Evolutionary conservation across 2,797 vertebrate genomes (phyloP), one percentile per base, ranked within the genome.

Genomic region (Anabacerthia variegaticeps): DNA sequence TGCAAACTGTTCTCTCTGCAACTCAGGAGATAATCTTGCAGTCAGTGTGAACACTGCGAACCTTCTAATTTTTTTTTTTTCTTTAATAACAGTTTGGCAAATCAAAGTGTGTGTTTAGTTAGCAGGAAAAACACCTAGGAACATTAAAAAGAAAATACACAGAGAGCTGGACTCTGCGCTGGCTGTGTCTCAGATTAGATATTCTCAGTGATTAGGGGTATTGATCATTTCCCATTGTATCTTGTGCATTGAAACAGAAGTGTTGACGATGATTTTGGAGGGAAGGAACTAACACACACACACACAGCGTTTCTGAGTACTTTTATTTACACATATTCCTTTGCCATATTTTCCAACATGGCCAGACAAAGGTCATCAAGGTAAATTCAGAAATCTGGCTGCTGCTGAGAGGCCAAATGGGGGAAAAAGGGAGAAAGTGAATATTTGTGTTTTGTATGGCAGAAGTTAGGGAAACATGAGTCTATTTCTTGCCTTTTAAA

Each of bases 11-110:
- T 95, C 89, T 65, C 76, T 76, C 88, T 90, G 94, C 77, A 88
- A 56, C 88, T 96, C 76, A 48, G 83, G 93, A 94, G 88, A 94
- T 95, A 90, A 94, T 96, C 96, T 94, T 92, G 59, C 92, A 93
- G 75, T 94, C 90, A 90, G 83, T 72, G 91, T 87, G 93, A 96
- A 85, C 89, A 63, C 86, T 30, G 73, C 2, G 19, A 94, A 89
- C 76, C 85, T 91, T 93, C 81, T 90, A 52, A 85, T 89, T 80
- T 87, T 43, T 72, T 43, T 43, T 82, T 81, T 72, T 56, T 37
- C 66, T 85, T 54, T 95, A 96, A 96, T 91, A 95, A 69, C 74
- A 72, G 72, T 89, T 94, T 84, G 78, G 73, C 41, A 81, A 92
- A 86, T 95, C 89, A 85, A 90, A 80, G 68, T 62, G 51, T 72